These are phyloP conservation scores for Ectropis crepuscularia DNA, from an alignment of 2,888 invertebrate genomes.

Conservation along the genomic window DNA sequence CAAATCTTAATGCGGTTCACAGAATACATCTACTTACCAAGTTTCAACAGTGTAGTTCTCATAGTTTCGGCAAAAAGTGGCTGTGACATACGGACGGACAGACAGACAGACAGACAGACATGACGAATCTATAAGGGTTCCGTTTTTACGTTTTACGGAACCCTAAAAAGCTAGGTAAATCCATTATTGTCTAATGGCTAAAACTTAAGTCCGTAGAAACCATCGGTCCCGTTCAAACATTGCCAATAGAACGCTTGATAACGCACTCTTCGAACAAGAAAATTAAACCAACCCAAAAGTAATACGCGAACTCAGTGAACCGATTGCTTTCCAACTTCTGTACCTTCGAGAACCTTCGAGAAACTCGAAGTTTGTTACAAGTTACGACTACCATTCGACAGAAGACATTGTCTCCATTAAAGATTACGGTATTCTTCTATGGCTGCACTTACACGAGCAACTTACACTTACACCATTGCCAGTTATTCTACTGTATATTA, in stretches of 20 bases:
- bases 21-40: too few relatives aligned
- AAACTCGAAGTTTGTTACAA: conserved; percentile 22
- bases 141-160: too few relatives aligned
- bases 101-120: too few relatives aligned
- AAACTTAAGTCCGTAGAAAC: conserved; percentile 16
- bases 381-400: conserved; percentile 22
- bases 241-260: conserved; percentile 39
- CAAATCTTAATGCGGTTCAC: too few relatives aligned
- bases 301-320: conserved; percentile 44
- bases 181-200: neutral
- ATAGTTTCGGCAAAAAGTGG: too few relatives aligned
- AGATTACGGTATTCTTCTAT: conserved; percentile 24
- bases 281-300: conserved; percentile 42
- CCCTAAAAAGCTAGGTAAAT: neutral
- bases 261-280: conserved; percentile 42
- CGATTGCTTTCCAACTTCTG: conserved; percentile 31
- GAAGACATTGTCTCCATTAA: conserved; percentile 33
- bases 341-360: conserved; percentile 25
- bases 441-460: neutral
- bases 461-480: too few relatives aligned
- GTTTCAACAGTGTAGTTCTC: too few relatives aligned
- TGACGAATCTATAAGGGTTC: too few relatives aligned
- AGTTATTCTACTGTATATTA: too few relatives aligned
- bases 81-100: too few relatives aligned
- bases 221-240: conserved; percentile 21